phyloP scores from a whole-genome alignment of 2,797 vertebrate species.

The Decapterus maruadsi region DNA sequence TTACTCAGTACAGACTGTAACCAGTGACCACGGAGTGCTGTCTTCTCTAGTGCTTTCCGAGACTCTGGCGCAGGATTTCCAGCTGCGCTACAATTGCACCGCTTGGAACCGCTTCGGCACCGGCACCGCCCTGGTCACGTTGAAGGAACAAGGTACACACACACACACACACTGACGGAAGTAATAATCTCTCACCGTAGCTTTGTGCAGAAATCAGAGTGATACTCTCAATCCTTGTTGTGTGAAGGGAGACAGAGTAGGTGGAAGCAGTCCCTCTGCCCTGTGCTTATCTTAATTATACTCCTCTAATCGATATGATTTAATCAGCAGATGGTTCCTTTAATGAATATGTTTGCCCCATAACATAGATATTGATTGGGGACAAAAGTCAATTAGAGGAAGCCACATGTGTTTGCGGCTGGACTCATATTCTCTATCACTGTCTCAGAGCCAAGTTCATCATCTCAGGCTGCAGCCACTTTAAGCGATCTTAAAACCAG shows the following conservation, averaged over 20 bases:
- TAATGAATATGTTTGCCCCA: slow-evolving; percentile 87
- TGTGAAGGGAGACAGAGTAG: slow-evolving; percentile 53
- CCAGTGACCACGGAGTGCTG: slow-evolving; percentile 85
- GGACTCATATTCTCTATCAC: slow-evolving; percentile 63
- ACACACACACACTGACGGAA: background rate
- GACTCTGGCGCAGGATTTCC: slow-evolving; percentile 88
- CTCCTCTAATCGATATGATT: slow-evolving; percentile 83
- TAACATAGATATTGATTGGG: slow-evolving; percentile 84
- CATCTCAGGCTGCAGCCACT: slow-evolving; percentile 40
- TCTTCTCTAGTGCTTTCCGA: slow-evolving; percentile 91
- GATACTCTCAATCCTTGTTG: slow-evolving; percentile 37
- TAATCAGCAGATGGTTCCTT: slow-evolving; percentile 86
- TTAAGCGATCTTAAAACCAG: slow-evolving; percentile 69
- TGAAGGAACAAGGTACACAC: slow-evolving; percentile 81
- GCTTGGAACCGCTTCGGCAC: slow-evolving; percentile 84
- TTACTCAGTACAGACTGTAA: slow-evolving; percentile 91
- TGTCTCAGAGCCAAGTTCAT: slow-evolving; percentile 46
- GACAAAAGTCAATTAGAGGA: slow-evolving; percentile 83
- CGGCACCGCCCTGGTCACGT: slow-evolving; percentile 74
- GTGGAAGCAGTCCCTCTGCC: slow-evolving; percentile 58
- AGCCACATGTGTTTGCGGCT: slow-evolving; percentile 71
- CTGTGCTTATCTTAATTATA: slow-evolving; percentile 86
- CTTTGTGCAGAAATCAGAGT: slow-evolving; percentile 14
- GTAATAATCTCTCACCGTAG: slow-evolving; percentile 20
- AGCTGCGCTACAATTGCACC: slow-evolving; percentile 83